Conservation (phyloP, 2,888 invertebrate genomes). For the Epinotia bilunana region DNA sequence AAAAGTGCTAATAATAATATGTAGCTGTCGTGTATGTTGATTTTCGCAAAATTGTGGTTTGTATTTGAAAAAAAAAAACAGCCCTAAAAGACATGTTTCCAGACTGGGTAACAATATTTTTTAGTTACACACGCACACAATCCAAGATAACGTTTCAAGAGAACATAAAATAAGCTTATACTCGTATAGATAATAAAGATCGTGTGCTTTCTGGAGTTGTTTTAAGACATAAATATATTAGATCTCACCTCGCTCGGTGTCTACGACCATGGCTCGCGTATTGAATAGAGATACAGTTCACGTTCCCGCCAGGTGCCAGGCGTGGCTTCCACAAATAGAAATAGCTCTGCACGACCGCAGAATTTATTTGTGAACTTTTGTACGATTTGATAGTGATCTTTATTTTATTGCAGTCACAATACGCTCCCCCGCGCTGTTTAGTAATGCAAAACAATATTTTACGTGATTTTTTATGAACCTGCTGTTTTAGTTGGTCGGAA, state of each 20-base stretch:
- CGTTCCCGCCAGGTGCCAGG: conserved; percentile 20
- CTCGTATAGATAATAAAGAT: neutral
- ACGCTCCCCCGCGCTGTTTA: neutral
- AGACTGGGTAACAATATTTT: neutral
- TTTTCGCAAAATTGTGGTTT: no score
- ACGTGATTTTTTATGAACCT: neutral
- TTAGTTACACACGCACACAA: neutral
- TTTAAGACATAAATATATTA: conserved; percentile 1
- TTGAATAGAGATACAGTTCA: conserved; percentile 32
- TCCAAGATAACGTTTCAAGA: neutral
- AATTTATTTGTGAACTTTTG: conserved; percentile 32
- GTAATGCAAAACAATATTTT: neutral
- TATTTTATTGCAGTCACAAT: conserved; percentile 1
- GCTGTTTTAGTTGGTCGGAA: neutral
- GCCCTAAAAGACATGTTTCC: neutral
- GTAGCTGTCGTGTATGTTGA: no score
- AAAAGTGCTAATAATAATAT: no score
- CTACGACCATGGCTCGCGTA: conserved; percentile 26
- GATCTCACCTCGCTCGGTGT: neutral
- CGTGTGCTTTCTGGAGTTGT: conserved; percentile 1
- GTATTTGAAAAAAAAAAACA: no score
- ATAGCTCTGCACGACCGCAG: conserved; percentile 28
- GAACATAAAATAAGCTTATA: neutral
- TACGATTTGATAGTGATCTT: conserved; percentile 27
- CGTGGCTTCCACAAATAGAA: conserved; percentile 27